Conservation (phyloP, 2,113 vertebrate species). For the Lepus americanus region DNA sequence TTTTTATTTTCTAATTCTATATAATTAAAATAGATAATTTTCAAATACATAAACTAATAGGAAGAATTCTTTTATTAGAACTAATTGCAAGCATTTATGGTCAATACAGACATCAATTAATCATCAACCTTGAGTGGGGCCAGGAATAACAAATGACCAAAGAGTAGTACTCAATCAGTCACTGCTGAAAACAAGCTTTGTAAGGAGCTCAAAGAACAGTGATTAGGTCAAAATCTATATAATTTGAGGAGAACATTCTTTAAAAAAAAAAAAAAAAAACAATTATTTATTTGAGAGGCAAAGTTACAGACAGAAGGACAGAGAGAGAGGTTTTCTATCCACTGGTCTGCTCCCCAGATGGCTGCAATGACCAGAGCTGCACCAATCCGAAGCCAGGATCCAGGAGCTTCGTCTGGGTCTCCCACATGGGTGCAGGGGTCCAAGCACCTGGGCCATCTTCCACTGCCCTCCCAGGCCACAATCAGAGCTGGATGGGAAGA, state of each 20-base stretch:
- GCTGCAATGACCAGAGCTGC: too few species aligned
- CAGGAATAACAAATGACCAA: slow-evolving; percentile 55
- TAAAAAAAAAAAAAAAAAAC: not conserved
- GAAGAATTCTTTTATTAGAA: slow-evolving; percentile 58
- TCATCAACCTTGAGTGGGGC: slow-evolving; percentile 37
- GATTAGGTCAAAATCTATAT: slow-evolving; percentile 37
- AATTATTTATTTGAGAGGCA: too few species aligned
- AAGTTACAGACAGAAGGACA: too few species aligned
- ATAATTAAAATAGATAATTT: slow-evolving; percentile 49
- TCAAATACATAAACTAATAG: slow-evolving; percentile 6
- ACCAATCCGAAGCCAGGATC: too few species aligned
- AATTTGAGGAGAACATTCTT: slow-evolving; percentile 21
- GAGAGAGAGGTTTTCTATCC: too few species aligned
- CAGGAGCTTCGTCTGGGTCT: too few species aligned
- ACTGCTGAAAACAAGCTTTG: slow-evolving; percentile 57
- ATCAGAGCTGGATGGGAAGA: too few species aligned
- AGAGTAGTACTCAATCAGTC: slow-evolving; percentile 39
- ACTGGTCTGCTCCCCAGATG: too few species aligned
- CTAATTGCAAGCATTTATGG: slow-evolving; percentile 9
- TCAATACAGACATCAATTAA: slow-evolving; percentile 67
- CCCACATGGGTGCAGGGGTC: too few species aligned
- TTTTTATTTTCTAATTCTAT: not conserved
- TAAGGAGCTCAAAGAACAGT: slow-evolving; percentile 51
- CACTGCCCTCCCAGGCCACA: too few species aligned
- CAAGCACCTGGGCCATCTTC: too few species aligned